A percentile compares a stretch with the other conserved stretches of the same genome.
phyloP scores from a whole-genome alignment of 1,140 invertebrate genomes.

The Dinoponera quadriceps region DNA sequence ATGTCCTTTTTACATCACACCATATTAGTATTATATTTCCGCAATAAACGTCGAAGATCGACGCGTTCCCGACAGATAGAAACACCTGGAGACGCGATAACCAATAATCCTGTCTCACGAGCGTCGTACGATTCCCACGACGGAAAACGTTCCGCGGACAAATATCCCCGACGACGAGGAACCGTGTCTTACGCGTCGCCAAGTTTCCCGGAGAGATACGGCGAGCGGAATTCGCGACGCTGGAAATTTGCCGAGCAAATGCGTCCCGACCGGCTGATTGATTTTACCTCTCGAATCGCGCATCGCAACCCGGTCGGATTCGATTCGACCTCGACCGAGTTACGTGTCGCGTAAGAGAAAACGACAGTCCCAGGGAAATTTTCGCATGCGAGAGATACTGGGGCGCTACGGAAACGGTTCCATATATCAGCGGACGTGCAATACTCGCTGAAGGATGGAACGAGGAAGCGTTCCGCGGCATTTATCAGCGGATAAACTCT shows the following conservation, averaged over 20 bases:
- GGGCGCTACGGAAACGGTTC: neutral
- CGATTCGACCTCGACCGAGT: constrained; percentile 53
- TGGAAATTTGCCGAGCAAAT: constrained; percentile 42
- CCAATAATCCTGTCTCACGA: neutral
- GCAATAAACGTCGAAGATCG: neutral
- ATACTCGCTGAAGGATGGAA: neutral
- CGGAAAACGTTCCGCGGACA: constrained; percentile 22
- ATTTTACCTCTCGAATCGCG: constrained; percentile 52
- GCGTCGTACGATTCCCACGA: constrained; percentile 5
- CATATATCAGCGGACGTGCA: neutral
- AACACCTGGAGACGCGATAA: constrained; percentile 6
- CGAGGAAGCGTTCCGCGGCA: neutral
- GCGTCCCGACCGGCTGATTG: constrained; percentile 36
- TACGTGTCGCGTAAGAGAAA: constrained; percentile 41
- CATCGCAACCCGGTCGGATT: constrained; percentile 34
- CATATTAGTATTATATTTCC: constrained; percentile 21
- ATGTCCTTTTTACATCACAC: neutral
- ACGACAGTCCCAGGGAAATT: constrained; percentile 11
- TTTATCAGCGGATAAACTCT: neutral
- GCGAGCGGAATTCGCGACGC: constrained; percentile 27
- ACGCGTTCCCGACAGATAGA: neutral
- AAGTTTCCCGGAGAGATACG: constrained; percentile 34
- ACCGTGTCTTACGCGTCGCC: constrained; percentile 26
- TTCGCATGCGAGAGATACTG: neutral
- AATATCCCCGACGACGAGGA: constrained; percentile 40